Base-by-base conservation (phyloP, 2,113 vertebrate genomes). In the Genyomyrus donnyi region DNA sequence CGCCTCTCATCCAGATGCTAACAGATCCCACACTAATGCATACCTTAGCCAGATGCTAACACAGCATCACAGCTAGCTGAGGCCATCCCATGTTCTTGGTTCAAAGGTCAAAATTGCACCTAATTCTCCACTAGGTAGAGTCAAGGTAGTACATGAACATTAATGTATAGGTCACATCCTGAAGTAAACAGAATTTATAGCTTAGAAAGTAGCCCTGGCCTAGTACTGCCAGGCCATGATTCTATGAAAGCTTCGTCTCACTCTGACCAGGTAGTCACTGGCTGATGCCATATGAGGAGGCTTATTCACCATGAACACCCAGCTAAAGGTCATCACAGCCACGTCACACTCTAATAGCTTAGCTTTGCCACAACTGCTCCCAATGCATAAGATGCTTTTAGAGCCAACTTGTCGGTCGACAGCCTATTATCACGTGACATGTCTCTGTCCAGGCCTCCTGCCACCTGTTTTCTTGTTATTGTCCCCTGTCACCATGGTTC, bases 401-500 rank as follows among this genome's bases (percentile, higher is more conserved):
- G 31, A 31, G 48, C 27, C 19, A 53, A 70, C 39, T 42, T 85
- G 83, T 86, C 27, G 50, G 85, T 13, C 21, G 24, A 31, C 50
- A 53, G 1, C 11, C 46, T 50, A 31, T 49, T 24, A 53, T 87
- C 85, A 87, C 8, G 24, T 86, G 84, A 86, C 84, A 27, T 17
- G 31, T 53, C 85, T 31, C 85, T n/a, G 11, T 53, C 50, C 31
- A 39, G 50, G 49, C 2, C 27, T 52, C 50, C n/a, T 48, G 27
- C n/a, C 50, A 56, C 85, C 85, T 53, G 80, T 85, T 49, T 85
- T 87, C 42, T 90, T 87, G 70, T 88, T 91, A 89, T 91, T 89
- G 90, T 83, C 86, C 77, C 0, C 86, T 89, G 85, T 85, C 87
- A 90, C 90, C 88, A 89, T 89, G 89, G 89, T 85, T 85, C 70